Percentiles rank a stretch among this genome's conserved stretches.
Conservation (phyloP, 2,113 vertebrate genomes). For the Eleginops maclovinus region DNA sequence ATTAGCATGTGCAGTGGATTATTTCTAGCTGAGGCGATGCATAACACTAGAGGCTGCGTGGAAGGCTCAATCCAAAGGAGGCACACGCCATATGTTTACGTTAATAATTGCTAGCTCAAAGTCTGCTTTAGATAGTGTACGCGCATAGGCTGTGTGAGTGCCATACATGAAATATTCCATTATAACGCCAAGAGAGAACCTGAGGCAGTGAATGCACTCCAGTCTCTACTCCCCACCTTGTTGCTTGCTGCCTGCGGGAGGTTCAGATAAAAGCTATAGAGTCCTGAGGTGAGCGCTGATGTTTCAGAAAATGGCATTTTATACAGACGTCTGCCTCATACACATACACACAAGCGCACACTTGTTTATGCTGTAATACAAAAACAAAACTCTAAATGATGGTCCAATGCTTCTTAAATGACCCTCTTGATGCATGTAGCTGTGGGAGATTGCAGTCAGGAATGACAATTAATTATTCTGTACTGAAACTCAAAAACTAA, state of each 20-base stretch:
- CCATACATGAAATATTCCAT: constrained; percentile 76
- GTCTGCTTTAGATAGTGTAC: constrained; percentile 64
- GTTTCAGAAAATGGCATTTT: constrained; percentile 69
- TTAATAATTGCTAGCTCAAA: constrained; percentile 74
- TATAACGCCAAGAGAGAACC: constrained; percentile 73
- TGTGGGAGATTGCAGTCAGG: constrained; percentile 25
- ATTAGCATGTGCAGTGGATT: constrained; percentile 78
- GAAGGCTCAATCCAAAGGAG: constrained; percentile 38
- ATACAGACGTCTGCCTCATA: constrained; percentile 43
- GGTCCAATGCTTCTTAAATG: constrained; percentile 7
- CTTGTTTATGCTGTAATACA: not conserved
- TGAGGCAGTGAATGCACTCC: constrained; percentile 59
- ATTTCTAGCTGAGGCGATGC: constrained; percentile 38
- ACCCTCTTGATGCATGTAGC: constrained; percentile 33
- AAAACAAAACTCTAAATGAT: constrained; percentile 1
- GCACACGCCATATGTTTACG: constrained; percentile 67
- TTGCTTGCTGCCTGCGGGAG: constrained; percentile 68
- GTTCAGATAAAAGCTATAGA: constrained; percentile 70
- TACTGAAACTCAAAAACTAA: constrained; percentile 55
- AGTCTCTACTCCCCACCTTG: constrained; percentile 63
- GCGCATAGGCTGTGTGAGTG: constrained; percentile 63
- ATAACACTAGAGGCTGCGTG: constrained; percentile 18
- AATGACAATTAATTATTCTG: constrained; percentile 54
- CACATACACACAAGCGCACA: constrained; percentile 17
- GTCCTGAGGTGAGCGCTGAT: constrained; percentile 69